Conservation (phyloP, 64 coral and sea anemone species). For the Actinia equina region DNA sequence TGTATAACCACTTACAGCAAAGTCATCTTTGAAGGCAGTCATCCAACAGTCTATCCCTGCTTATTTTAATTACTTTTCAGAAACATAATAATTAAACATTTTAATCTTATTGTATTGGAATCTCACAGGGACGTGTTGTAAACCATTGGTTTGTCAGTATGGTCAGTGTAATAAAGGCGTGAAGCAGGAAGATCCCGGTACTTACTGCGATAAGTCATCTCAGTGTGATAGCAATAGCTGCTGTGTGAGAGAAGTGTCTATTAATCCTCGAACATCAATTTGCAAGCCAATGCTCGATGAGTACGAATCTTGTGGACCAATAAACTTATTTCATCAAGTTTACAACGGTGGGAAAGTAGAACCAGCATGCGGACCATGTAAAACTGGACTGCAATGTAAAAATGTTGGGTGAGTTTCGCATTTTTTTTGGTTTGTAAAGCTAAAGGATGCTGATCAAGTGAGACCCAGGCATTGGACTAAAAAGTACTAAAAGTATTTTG, state of each 20-base stretch:
- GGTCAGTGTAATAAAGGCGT: constrained; percentile 77
- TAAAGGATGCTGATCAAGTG: too few relatives aligned
- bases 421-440: background rate
- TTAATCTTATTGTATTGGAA: background rate
- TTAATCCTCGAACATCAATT: constrained; percentile 62
- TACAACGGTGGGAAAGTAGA: constrained; percentile 78
- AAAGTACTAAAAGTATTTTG: background rate
- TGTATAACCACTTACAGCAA: too few relatives aligned
- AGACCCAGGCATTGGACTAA: too few relatives aligned
- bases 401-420: constrained; percentile 75
- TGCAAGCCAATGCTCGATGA: constrained; percentile 86
- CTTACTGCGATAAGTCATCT: constrained; percentile 83
- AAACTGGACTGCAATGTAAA: constrained; percentile 69
- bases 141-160: constrained; percentile 72
- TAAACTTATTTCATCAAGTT: constrained; percentile 87
- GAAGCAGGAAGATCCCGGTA: constrained; percentile 71
- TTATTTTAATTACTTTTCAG: too few relatives aligned
- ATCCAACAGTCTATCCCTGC: too few relatives aligned
- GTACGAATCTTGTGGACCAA: constrained; percentile 90
- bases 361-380: constrained; percentile 86
- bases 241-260: constrained; percentile 78
- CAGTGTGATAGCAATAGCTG: constrained; percentile 71
- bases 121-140: constrained; percentile 71
- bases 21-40: too few relatives aligned
- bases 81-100: background rate